Percentiles rank a stretch among this genome's conserved stretches.
Conservation (phyloP, 1,140 invertebrate species). For the Drosophila nebulosa region DNA sequence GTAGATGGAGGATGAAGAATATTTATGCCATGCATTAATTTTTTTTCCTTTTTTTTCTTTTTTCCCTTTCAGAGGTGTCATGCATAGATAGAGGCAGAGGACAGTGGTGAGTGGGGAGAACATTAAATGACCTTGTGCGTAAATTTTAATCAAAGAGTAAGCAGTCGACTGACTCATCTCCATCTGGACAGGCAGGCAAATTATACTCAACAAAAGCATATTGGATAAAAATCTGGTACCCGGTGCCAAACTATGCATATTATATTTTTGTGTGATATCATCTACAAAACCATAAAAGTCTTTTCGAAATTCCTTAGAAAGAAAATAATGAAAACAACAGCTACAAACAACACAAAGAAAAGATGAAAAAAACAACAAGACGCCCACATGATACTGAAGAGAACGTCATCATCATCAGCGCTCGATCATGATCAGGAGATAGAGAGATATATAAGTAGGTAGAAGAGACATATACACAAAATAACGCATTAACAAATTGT, state of each 20-base stretch:
- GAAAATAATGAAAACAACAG: background rate
- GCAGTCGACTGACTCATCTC: constrained; percentile 4
- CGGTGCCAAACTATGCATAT: constrained; percentile 9
- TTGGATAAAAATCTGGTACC: constrained; percentile 6
- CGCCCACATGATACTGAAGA: constrained; percentile 24
- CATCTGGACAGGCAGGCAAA: background rate
- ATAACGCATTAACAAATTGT: constrained; percentile 67
- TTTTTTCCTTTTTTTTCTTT: no score
- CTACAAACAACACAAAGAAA: background rate
- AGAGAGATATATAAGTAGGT: constrained; percentile 6
- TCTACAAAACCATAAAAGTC: constrained; percentile 2
- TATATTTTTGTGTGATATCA: background rate
- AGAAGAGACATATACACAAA: constrained; percentile 30
- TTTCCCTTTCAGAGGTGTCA: background rate
- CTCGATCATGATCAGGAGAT: constrained; percentile 21
- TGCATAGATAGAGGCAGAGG: background rate
- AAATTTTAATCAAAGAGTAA: constrained; percentile 67
- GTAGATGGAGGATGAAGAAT: constrained; percentile 48
- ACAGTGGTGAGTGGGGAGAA: constrained; percentile 22
- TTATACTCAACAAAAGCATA: background rate
- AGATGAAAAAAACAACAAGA: constrained; percentile 11
- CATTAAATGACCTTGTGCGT: constrained; percentile 67
- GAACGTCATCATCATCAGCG: constrained; percentile 33
- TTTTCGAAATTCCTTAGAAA: constrained; percentile 3
- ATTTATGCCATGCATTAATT: constrained; percentile 75